A percentile compares a stretch with the other conserved stretches of the same genome.
Evolutionary conservation across 2,888 invertebrate species (phyloP).

Genomic region (Biston stratarius): DNA sequence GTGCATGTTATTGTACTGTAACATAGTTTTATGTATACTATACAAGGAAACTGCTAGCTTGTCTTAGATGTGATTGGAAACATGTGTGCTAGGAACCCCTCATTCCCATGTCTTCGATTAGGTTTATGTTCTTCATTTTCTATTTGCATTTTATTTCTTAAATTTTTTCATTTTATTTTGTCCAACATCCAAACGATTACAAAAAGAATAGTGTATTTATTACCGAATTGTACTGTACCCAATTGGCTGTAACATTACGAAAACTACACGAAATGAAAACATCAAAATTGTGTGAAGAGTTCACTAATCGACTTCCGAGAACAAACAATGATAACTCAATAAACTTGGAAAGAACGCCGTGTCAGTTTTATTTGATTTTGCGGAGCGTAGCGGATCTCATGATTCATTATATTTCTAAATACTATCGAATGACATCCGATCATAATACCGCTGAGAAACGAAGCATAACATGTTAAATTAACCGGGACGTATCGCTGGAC

Average conservation of each 20-base stretch:
- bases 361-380: slow-evolving; percentile 54
- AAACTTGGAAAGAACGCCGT: slow-evolving; percentile 54
- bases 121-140: slow-evolving; percentile 61
- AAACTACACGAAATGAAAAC: slow-evolving; percentile 49
- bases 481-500: slow-evolving; percentile 70
- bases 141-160: slow-evolving; percentile 56
- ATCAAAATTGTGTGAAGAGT: slow-evolving; percentile 43
- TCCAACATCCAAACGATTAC: slow-evolving; percentile 42
- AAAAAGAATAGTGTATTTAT: slow-evolving; percentile 19
- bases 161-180: slow-evolving; percentile 53
- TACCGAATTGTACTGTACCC: slow-evolving; percentile 50
- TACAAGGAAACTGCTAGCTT: slow-evolving; percentile 80
- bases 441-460: slow-evolving; percentile 77
- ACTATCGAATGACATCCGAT: slow-evolving; percentile 78
- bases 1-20: slow-evolving; percentile 84
- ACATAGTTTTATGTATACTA: slow-evolving; percentile 80
- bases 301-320: slow-evolving; percentile 58
- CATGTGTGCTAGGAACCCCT: slow-evolving; percentile 80
- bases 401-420: slow-evolving; percentile 81
- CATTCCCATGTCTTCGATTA: slow-evolving; percentile 74
- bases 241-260: slow-evolving; percentile 66
- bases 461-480: slow-evolving; percentile 60
- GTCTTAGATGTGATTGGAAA: slow-evolving; percentile 82
- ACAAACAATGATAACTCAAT: slow-evolving; percentile 53
- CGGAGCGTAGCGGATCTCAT: slow-evolving; percentile 71